Conservation (phyloP, 2,888 invertebrate species). For the Ennomos quercinarius region DNA sequence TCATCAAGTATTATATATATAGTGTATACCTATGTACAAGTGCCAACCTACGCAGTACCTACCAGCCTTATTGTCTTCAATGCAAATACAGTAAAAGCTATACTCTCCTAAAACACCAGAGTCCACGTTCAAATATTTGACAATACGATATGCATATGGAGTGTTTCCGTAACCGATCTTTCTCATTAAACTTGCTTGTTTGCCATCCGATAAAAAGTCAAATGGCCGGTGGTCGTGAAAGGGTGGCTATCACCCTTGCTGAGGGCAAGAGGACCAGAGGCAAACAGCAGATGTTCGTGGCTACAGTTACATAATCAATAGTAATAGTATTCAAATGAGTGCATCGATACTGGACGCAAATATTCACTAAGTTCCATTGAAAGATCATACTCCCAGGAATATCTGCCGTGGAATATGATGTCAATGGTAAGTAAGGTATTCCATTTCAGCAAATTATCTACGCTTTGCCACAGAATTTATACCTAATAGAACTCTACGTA, state of each 20-base stretch:
- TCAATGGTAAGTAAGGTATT: slow-evolving; percentile 10
- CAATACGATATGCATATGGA: slow-evolving; percentile 69
- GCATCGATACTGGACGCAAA: slow-evolving; percentile 55
- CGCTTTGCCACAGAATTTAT: too few relatives aligned
- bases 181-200: slow-evolving; percentile 77
- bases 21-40: too few relatives aligned
- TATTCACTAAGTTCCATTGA: slow-evolving; percentile 33
- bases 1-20: too few relatives aligned
- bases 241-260: slow-evolving; percentile 59
- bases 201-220: slow-evolving; percentile 76
- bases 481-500: too few relatives aligned
- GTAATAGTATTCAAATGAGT: slow-evolving; percentile 76
- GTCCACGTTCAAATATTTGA: slow-evolving; percentile 68
- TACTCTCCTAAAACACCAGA: slow-evolving; percentile 46
- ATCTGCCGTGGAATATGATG: slow-evolving; percentile 11
- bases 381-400: slow-evolving; percentile 4
- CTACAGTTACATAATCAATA: slow-evolving; percentile 82
- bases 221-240: slow-evolving; percentile 73
- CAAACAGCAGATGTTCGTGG: slow-evolving; percentile 79
- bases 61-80: slow-evolving; percentile 2
- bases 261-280: slow-evolving; percentile 54
- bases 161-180: slow-evolving; percentile 83
- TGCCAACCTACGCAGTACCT: too few relatives aligned
- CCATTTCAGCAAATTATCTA: slow-evolving; percentile 4
- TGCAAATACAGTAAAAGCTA: slow-evolving; percentile 20